phyloP scores from a whole-genome alignment of 2,113 vertebrate species.

The Pan troglodytes region NHGRI_mPanTro3-v2.1_pri NC_072409.2:47287501-47288000 shows the following conservation, averaged over 20 bases:
- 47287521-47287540: neutral
- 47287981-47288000: neutral
- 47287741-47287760: neutral
- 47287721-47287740: neutral
- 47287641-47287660: neutral
- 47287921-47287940: neutral
- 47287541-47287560: neutral
- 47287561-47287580: neutral
- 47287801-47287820: neutral
- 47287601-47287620: neutral
- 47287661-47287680: neutral
- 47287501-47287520: neutral
- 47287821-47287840: neutral
- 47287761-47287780: neutral
- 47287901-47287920: rapidly evolving
- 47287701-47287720: rapidly evolving
- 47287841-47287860: neutral
- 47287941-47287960: rapidly evolving
- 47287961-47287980: no score
- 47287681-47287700: neutral
- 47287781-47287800: rapidly evolving
- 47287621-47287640: no score
- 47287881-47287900: neutral
- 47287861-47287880: rapidly evolving
- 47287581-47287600: neutral